Evolutionary conservation across 2,888 invertebrate species (phyloP).

Genomic region (Linnaemya tessellans): DNA sequence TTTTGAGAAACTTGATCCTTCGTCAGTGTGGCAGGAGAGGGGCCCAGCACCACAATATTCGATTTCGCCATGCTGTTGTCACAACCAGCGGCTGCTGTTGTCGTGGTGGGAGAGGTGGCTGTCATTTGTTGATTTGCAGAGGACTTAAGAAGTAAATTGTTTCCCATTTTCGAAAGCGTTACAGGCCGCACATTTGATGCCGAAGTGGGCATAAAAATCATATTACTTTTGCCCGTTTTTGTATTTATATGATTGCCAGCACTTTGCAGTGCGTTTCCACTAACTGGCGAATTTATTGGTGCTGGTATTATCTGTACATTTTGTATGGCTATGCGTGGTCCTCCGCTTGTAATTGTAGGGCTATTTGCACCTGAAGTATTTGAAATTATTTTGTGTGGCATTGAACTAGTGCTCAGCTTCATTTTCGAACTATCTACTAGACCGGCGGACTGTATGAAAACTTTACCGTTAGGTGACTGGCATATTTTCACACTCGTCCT

Average conservation of each 20-base stretch:
- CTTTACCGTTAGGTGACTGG: slow-evolving; percentile 81
- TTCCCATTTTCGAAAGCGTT: slow-evolving; percentile 72
- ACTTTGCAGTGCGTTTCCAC: slow-evolving; percentile 66
- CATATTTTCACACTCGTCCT: slow-evolving; percentile 81
- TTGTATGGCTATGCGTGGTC: slow-evolving; percentile 80
- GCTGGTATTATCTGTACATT: slow-evolving; percentile 81
- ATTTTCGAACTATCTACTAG: slow-evolving; percentile 72
- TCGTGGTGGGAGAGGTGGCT: slow-evolving; percentile 58
- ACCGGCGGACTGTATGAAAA: slow-evolving; percentile 81
- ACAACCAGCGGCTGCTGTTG: slow-evolving; percentile 70
- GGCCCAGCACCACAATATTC: slow-evolving; percentile 79
- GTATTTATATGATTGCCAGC: slow-evolving; percentile 69
- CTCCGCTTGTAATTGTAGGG: slow-evolving; percentile 75
- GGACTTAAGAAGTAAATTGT: slow-evolving; percentile 64
- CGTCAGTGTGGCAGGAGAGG: slow-evolving; percentile 45
- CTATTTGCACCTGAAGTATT: slow-evolving; percentile 65
- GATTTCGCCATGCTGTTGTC: slow-evolving; percentile 75
- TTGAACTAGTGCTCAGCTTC: slow-evolving; percentile 67
- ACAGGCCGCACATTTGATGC: slow-evolving; percentile 67
- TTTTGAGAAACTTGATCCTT: slow-evolving; percentile 49
- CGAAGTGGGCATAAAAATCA: slow-evolving; percentile 81
- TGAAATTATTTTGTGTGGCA: slow-evolving; percentile 73
- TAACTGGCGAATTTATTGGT: slow-evolving; percentile 74
- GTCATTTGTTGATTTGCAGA: slow-evolving; percentile 57
- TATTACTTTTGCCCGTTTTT: slow-evolving; percentile 78